Conservation (phyloP, 2,113 vertebrate species). For the Tragulus kanchil region DNA sequence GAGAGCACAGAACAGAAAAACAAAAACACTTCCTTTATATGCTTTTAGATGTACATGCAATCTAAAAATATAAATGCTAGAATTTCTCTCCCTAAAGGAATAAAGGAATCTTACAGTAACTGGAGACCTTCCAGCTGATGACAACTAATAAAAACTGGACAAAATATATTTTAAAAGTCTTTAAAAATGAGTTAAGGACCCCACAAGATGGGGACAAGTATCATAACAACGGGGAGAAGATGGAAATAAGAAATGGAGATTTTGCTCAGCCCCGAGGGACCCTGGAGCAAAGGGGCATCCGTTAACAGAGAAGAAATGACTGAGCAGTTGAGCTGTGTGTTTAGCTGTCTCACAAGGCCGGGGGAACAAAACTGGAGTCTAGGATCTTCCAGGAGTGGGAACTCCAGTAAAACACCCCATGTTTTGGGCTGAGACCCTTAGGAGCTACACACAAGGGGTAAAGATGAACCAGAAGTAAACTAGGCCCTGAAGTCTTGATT, state of each 20-base stretch:
- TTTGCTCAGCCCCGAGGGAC: not conserved
- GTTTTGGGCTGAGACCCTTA: not conserved
- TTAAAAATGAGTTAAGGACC: not conserved
- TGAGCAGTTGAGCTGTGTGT: not conserved
- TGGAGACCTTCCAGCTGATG: not conserved
- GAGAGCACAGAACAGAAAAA: not conserved
- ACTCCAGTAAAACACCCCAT: not conserved
- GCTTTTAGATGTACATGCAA: not conserved
- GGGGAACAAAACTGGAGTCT: not conserved
- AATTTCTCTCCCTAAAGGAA: not conserved
- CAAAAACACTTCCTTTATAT: not conserved
- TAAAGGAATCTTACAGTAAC: not conserved
- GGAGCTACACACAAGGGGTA: not conserved
- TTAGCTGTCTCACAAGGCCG: not conserved
- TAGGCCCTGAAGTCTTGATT: not conserved
- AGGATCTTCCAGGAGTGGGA: not conserved
- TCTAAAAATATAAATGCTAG: constrained; percentile 44
- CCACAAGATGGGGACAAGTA: not conserved
- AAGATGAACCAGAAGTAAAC: constrained; percentile 43
- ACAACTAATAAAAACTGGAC: not conserved
- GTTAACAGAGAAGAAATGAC: not conserved
- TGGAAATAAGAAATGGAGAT: not conserved
- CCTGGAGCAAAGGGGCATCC: not conserved
- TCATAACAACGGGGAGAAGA: not conserved
- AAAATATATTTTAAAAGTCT: constrained; percentile 7